A percentile compares a stretch with the other conserved stretches of the same genome.
Evolutionary conservation across 2,888 invertebrate genomes (phyloP).

Genomic region (Pedicia rivosa): DNA sequence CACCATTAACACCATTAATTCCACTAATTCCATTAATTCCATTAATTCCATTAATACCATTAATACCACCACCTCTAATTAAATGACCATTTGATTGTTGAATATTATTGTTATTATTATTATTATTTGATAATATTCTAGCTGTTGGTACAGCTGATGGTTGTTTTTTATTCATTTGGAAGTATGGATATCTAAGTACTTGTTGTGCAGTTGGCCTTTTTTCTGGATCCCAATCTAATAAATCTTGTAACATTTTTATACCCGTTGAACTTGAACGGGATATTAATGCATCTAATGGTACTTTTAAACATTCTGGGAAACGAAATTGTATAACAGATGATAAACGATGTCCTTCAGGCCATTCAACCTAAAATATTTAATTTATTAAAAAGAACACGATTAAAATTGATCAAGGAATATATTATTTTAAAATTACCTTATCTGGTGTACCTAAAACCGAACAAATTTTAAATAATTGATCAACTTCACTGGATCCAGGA

Average conservation of each 20-base stretch:
- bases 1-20: neutral
- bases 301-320: slow-evolving; percentile 78
- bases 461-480: slow-evolving; percentile 90
- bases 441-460: slow-evolving; percentile 85
- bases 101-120: neutral
- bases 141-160: neutral
- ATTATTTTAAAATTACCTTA: slow-evolving; percentile 37
- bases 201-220: slow-evolving; percentile 84
- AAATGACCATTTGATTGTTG: neutral
- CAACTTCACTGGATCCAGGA: slow-evolving; percentile 93
- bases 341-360: slow-evolving; percentile 89
- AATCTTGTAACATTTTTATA: slow-evolving; percentile 65
- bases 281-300: slow-evolving; percentile 63
- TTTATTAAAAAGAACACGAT: neutral
- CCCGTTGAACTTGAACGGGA: slow-evolving; percentile 72
- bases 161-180: slow-evolving; percentile 12
- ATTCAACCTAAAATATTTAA: slow-evolving; percentile 45
- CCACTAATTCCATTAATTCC: too few species aligned
- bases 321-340: slow-evolving; percentile 90
- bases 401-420: neutral
- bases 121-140: neutral
- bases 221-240: slow-evolving; percentile 84
- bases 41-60: slow-evolving; percentile 6
- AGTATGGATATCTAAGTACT: slow-evolving; percentile 51
- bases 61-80: neutral